These are phyloP conservation scores for Zaprionus tsacasi DNA, from an alignment of 1,140 invertebrate species.

Conservation along the genomic window DNA sequence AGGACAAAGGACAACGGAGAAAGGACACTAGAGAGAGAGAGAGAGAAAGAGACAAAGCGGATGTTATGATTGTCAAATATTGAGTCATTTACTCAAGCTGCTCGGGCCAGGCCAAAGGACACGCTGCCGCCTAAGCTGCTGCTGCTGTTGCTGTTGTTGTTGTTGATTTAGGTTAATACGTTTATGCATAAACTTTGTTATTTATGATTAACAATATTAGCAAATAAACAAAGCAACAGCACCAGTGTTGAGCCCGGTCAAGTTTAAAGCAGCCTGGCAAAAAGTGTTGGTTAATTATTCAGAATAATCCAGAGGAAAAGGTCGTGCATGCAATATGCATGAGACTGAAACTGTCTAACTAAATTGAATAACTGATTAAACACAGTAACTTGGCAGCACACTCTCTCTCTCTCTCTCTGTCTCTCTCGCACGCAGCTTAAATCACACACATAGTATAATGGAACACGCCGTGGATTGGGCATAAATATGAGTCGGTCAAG, in stretches of 20 bases:
- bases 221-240: slow-evolving; percentile 49
- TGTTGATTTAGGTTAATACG: slow-evolving; percentile 79
- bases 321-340: slow-evolving; percentile 75
- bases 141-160: slow-evolving; percentile 27
- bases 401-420: neutral
- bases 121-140: slow-evolving; percentile 5
- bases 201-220: slow-evolving; percentile 76
- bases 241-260: neutral
- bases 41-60: slow-evolving; percentile 39
- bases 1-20: slow-evolving; percentile 15
- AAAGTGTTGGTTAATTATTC: slow-evolving; percentile 68
- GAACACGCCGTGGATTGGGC: slow-evolving; percentile 41
- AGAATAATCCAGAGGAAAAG: slow-evolving; percentile 69
- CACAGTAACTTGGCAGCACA: slow-evolving; percentile 58
- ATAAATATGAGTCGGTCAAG: slow-evolving; percentile 76
- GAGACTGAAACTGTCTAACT: slow-evolving; percentile 76
- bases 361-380: slow-evolving; percentile 83
- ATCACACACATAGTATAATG: slow-evolving; percentile 12
- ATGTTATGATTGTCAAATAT: slow-evolving; percentile 80
- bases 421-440: no score
- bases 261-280: slow-evolving; percentile 41
- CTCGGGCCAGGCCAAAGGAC: slow-evolving; percentile 44
- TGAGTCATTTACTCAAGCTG: slow-evolving; percentile 78
- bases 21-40: neutral
- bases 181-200: slow-evolving; percentile 82